phyloP scores from a whole-genome alignment of 2,797 vertebrate genomes.

The Pipistrellus pipistrellus region DNA sequence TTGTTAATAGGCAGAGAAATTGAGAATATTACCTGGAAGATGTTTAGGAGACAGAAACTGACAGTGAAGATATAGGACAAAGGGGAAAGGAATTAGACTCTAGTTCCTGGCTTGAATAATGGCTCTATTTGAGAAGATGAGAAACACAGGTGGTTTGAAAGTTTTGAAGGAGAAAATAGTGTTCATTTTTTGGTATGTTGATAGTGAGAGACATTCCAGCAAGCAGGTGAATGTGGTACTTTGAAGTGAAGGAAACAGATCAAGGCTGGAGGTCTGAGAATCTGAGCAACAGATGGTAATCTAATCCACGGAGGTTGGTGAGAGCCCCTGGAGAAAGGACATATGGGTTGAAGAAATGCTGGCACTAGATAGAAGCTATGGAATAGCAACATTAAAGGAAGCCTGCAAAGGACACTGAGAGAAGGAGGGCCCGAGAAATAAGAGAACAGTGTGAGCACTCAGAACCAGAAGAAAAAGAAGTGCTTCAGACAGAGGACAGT shows the following conservation, averaged over 20 bases:
- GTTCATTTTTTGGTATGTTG: constrained; percentile 12
- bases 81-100: background rate
- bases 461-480: constrained; percentile 17
- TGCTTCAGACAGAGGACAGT: constrained; percentile 10
- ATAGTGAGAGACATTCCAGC: constrained; percentile 11
- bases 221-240: background rate
- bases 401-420: constrained; percentile 23
- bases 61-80: constrained; percentile 4
- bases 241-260: constrained; percentile 45
- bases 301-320: background rate
- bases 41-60: background rate
- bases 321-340: background rate
- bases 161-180: constrained; percentile 2
- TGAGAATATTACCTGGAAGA: constrained; percentile 10
- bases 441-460: background rate
- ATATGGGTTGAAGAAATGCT: background rate
- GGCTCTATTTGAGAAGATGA: constrained; percentile 11
- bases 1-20: constrained; percentile 2
- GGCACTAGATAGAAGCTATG: background rate
- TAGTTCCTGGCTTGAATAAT: constrained; percentile 16
- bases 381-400: constrained; percentile 17
- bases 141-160: background rate
- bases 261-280: background rate
- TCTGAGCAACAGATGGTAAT: background rate
- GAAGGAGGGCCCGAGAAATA: background rate